Base-by-base conservation (phyloP, 2,888 invertebrate genomes). In the Orthosia gracilis region DNA sequence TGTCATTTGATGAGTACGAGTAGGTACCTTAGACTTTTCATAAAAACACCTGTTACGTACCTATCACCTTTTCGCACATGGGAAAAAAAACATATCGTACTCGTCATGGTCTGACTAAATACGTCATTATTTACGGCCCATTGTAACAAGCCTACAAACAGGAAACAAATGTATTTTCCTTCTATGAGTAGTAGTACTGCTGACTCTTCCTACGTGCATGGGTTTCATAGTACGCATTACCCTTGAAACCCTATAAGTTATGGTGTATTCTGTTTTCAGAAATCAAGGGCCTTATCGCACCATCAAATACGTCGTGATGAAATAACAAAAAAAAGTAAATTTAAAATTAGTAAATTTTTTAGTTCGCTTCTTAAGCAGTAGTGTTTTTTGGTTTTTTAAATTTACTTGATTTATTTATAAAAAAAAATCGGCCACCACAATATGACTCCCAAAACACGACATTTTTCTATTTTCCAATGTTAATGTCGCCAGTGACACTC, bases 111-210 rank as follows among this genome's bases (percentile, higher is more conserved):
- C 11, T 13, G 3, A 15, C 4, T 13, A 13, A 4, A 47, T n/a
- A 66, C 69, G 67, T 80, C 63, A 64, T 31, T 50, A 31, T 31
- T 57, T 50, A 18, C 47, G 40, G 64, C 18, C 59, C 50, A 59
- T 23, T 61, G 13, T 73, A 17, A 52, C 49, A 2, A 54, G 12
- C 9, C 12, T 57, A 52, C 1, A 31, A 57, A 59, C 71, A 71
- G 81, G 81, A 80, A 61, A 62, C n/a, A 17, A 17, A 31, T 23
- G 18, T n/a, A 0, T 45, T 78, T 75, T 80, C 65, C 78, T 65
- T 66, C 17, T 40, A 66, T 58, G 50, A 66, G 4, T 40, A 9
- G 3, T 15, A 59, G 49, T 50, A 31, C 21, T 52, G 2, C n/a
- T 52, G 68, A 68, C 31, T 13, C 1, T 54, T 23, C 15, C 4